These are phyloP conservation scores for Brachyrhaphis roseni DNA, from an alignment of 2,797 vertebrate genomes.

Conservation along the genomic window DNA sequence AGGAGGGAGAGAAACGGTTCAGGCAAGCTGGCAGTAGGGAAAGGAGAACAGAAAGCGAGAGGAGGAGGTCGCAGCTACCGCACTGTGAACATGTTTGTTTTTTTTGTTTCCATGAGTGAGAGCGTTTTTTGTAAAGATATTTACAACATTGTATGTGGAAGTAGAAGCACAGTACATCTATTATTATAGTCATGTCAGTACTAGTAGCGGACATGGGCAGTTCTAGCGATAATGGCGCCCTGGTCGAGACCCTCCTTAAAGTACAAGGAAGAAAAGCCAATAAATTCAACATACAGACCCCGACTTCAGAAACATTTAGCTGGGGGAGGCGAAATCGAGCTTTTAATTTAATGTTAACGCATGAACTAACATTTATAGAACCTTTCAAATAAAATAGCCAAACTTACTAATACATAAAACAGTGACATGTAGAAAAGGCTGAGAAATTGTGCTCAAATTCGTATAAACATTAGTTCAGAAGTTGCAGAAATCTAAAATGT, in stretches of 20 bases:
- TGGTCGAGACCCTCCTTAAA: neutral
- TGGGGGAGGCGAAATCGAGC: no score
- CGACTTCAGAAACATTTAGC: no score
- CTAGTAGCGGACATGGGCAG: neutral
- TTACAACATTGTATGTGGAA: neutral
- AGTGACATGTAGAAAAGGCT: no score
- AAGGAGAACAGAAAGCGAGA: neutral
- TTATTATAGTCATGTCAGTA: neutral
- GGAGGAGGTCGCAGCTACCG: neutral
- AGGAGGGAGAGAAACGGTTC: slow-evolving; percentile 21
- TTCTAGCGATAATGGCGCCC: neutral
- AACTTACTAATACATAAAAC: no score
- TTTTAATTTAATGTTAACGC: no score
- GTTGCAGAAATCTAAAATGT: no score
- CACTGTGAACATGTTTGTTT: neutral
- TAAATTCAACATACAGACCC: neutral
- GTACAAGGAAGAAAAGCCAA: neutral
- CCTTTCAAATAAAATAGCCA: no score
- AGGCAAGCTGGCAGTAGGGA: neutral
- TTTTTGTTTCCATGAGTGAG: neutral
- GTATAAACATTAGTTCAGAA: no score
- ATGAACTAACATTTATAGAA: no score
- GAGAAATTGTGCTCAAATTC: no score
- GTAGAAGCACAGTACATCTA: neutral
- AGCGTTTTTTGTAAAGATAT: neutral